phyloP scores from a whole-genome alignment of 1,140 invertebrate genomes.

The Physella acuta region DNA sequence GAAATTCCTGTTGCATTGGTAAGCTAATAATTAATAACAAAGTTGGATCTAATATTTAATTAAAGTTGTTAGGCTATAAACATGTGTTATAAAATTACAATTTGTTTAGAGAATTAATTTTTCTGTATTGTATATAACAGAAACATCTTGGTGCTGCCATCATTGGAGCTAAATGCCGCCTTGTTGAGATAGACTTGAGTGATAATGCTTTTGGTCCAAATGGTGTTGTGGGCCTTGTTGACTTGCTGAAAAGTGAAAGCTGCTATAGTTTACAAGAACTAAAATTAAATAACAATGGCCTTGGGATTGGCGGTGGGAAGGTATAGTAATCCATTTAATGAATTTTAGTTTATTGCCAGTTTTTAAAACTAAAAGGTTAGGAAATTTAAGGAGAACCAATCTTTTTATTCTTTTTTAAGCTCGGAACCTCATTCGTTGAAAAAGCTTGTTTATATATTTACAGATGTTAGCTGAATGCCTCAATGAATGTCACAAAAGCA shows the following conservation, averaged over 20 bases:
- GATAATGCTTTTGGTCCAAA: slow-evolving; percentile 98
- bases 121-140: slow-evolving; percentile 55
- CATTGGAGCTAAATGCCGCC: slow-evolving; percentile 73
- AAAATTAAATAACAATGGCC: slow-evolving; percentile 90
- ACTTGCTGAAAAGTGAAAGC: slow-evolving; percentile 78
- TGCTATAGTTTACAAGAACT: slow-evolving; percentile 82
- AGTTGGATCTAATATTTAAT: not conserved
- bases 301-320: slow-evolving; percentile 87
- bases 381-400: too few relatives aligned
- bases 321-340: slow-evolving; percentile 48
- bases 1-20: slow-evolving; percentile 92
- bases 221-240: slow-evolving; percentile 85
- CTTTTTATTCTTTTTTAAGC: too few relatives aligned
- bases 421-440: too few relatives aligned
- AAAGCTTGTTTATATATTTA: slow-evolving; percentile 6
- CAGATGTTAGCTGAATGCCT: slow-evolving; percentile 79
- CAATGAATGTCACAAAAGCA: slow-evolving; percentile 71
- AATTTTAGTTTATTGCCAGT: too few relatives aligned
- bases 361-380: too few relatives aligned
- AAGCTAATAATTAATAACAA: slow-evolving; percentile 36
- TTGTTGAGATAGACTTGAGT: slow-evolving; percentile 89
- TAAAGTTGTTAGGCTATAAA: too few relatives aligned
- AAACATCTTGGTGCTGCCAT: slow-evolving; percentile 79
- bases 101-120: not conserved
- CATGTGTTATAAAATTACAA: not conserved